A percentile compares a stretch with the other conserved stretches of the same genome.
These are phyloP conservation scores for Zoanthus sociatus DNA, from an alignment of 92 coral and sea anemone genomes.

Conservation along the genomic window DNA sequence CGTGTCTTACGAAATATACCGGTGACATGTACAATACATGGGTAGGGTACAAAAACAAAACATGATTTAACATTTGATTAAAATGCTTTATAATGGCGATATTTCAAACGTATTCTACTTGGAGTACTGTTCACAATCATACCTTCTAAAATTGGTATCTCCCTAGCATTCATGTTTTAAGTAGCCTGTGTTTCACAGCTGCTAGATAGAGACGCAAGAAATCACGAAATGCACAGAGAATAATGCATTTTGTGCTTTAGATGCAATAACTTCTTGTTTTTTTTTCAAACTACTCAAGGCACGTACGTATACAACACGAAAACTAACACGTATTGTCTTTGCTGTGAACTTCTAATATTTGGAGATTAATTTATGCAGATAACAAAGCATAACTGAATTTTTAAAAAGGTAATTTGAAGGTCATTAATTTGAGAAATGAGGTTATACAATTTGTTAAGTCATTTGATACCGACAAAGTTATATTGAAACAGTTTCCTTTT, in stretches of 20 bases:
- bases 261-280: neutral
- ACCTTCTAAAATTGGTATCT: neutral
- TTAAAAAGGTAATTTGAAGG: neutral
- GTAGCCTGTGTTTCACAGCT: neutral
- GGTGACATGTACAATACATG: too few species aligned
- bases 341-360: too few species aligned
- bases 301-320: neutral
- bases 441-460: neutral
- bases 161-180: neutral
- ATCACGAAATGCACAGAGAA: neutral
- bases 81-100: too few species aligned
- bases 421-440: neutral
- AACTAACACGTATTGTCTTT: neutral
- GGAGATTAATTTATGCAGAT: neutral
- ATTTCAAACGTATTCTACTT: too few species aligned
- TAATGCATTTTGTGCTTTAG: neutral
- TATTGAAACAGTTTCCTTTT: neutral
- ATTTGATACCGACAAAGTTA: neutral
- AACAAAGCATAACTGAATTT: neutral
- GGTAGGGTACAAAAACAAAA: too few species aligned
- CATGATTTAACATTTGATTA: too few species aligned
- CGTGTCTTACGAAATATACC: too few species aligned
- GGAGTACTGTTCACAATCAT: neutral
- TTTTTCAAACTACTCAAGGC: neutral
- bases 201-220: neutral